Percentiles rank a stretch among this genome's conserved stretches.
Conservation (phyloP, 1,140 invertebrate genomes). For the Lepidurus packardi region DNA sequence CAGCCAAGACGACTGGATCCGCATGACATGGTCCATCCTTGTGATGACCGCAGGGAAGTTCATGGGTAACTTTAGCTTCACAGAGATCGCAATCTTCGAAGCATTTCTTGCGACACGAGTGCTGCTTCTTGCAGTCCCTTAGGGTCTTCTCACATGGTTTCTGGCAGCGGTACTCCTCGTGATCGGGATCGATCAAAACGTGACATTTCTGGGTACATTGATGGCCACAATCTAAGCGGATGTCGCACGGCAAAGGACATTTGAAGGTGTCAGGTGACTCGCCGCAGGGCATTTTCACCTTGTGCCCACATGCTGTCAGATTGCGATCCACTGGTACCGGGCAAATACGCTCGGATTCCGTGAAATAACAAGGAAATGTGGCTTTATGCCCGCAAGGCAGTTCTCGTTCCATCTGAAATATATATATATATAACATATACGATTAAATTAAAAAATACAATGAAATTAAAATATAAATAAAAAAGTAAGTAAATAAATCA, state of each 20-base stretch:
- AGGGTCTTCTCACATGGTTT: slow-evolving; percentile 28
- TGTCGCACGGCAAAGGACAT: slow-evolving; percentile 31
- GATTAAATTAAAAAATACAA: background rate
- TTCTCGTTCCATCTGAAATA: slow-evolving; percentile 12
- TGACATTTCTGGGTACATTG: slow-evolving; percentile 36
- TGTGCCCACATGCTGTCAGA: slow-evolving; percentile 20
- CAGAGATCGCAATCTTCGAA: slow-evolving; percentile 32
- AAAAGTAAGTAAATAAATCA: too few species aligned
- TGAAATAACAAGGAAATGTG: slow-evolving; percentile 33
- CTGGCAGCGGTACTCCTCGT: slow-evolving; percentile 33
- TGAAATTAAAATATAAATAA: too few species aligned
- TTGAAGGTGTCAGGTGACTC: background rate
- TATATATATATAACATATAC: background rate
- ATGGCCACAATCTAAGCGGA: slow-evolving; percentile 37
- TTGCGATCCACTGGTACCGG: background rate
- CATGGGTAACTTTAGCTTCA: background rate
- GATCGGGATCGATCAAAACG: slow-evolving; percentile 34
- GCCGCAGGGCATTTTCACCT: slow-evolving; percentile 33
- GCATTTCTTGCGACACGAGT: slow-evolving; percentile 32
- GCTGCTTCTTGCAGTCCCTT: slow-evolving; percentile 3
- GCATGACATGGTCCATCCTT: slow-evolving; percentile 6
- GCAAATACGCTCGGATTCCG: background rate
- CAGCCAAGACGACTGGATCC: slow-evolving; percentile 27
- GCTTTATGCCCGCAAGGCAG: slow-evolving; percentile 32
- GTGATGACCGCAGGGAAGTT: slow-evolving; percentile 25